Conservation (phyloP, 2,113 vertebrate species). For the Mionectes macconnelli region DNA sequence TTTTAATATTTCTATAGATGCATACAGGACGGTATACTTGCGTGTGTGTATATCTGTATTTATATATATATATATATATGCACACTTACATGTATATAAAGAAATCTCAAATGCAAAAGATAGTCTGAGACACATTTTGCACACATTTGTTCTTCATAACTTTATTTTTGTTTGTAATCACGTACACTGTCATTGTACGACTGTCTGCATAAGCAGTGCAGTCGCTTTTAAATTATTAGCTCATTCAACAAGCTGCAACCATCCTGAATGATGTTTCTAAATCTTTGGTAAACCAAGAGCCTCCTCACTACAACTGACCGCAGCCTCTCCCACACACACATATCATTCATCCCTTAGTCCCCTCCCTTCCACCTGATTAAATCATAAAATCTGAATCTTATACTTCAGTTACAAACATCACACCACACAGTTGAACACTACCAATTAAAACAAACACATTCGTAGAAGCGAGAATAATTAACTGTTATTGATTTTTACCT, state of each 20-base stretch:
- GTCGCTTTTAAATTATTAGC: not conserved
- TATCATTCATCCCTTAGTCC: accelerated
- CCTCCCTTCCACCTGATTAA: not conserved
- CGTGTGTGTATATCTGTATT: not conserved
- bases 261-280: not conserved
- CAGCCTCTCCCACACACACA: not conserved
- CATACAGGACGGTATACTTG: not conserved
- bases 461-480: not conserved
- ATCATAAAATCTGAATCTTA: not conserved
- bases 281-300: not conserved
- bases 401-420: not conserved
- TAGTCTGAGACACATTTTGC: not conserved
- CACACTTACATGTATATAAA: not conserved
- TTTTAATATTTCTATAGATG: not conserved
- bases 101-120: not conserved
- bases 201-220: not conserved
- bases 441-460: not conserved
- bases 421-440: not conserved
- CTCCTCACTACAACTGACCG: not conserved
- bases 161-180: not conserved
- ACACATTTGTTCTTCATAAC: not conserved
- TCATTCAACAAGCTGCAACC: not conserved
- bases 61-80: not conserved
- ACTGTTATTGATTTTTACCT: not conserved
- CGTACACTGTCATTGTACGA: not conserved